Evolutionary conservation across 2,113 vertebrate genomes (phyloP), one percentile per base, ranked within the genome.

Genomic region (Ornithorhynchus anatinus): DNA sequence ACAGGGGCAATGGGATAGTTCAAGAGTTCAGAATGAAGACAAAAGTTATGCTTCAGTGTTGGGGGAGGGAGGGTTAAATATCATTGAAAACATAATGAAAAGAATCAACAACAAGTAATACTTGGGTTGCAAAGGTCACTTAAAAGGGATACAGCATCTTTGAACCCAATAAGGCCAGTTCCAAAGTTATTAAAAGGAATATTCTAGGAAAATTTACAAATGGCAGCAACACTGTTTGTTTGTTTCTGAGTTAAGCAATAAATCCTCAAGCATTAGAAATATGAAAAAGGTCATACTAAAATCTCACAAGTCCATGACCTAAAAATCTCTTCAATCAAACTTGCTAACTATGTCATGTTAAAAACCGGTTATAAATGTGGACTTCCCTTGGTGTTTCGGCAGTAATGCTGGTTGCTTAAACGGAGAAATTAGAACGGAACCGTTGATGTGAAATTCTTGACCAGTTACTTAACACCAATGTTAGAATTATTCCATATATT

Each of bases 381-480:
- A 94, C 87, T 91, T 91, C 91, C 57, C 61, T 73, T 85, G 77
- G 88, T 87, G 88, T 90, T 91, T 89, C 93, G 94, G 94, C 94
- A 94, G 94, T 94, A 93, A 94, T 93, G 93, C 94, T 94, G 93
- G 94, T 92, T 94, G 90, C 91, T 91, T 75, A 88, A 90, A 91
- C 85, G 69, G 89, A 90, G 60, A 86, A 86, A 81, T 16, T 51
- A 77, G 59, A 87, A 89, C 84, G 76, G 88, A 88, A 84, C 25
- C 52, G 66, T 80, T 87, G 68, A 86, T 85, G 89, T 52, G 70
- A 81, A 80, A 77, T 74, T 32, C 52, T 68, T 77, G 70, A 75
- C 45, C 44, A 51, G 36, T 78, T 72, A 57, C 12, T 68, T 40
- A 86, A 81, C 68, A 71, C 32, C 42, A 78, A 45, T 39, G 45